Conservation (phyloP, 2,888 invertebrate genomes). For the Ormyrus nitidulus region DNA sequence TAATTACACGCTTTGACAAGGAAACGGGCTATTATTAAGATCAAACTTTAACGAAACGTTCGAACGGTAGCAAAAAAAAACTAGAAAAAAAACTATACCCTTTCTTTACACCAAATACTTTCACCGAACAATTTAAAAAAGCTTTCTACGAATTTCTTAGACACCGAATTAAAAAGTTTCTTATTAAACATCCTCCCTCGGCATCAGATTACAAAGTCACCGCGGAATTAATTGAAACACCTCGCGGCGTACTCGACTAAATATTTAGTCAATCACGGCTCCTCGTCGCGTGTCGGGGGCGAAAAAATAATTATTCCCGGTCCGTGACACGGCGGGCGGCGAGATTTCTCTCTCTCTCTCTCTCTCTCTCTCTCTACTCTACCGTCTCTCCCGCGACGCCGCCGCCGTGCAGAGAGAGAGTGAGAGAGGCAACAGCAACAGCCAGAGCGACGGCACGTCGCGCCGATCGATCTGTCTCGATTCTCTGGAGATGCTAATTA, state of each 20-base stretch:
- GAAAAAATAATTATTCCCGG: slow-evolving; percentile 39
- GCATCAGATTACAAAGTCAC: neutral
- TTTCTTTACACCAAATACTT: neutral
- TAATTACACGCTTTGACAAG: too few species aligned
- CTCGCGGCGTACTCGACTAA: slow-evolving; percentile 7
- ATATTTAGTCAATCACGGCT: slow-evolving; percentile 38
- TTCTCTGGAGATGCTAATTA: slow-evolving; percentile 65
- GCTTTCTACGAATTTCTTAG: too few species aligned
- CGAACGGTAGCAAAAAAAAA: too few species aligned
- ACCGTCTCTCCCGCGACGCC: neutral
- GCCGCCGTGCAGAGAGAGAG: neutral
- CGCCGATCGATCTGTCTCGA: slow-evolving; percentile 63
- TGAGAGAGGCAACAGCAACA: neutral
- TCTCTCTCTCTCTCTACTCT: too few species aligned
- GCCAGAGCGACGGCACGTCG: slow-evolving; percentile 52
- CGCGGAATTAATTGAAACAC: neutral
- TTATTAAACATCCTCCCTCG: neutral
- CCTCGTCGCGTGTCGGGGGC: neutral
- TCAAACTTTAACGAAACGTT: too few species aligned
- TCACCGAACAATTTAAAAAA: too few species aligned
- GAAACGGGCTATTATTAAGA: too few species aligned
- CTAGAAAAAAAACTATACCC: too few species aligned
- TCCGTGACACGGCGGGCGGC: too few species aligned
- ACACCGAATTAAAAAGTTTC: too few species aligned
- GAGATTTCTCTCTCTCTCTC: too few species aligned